Evolutionary conservation across 2,888 invertebrate genomes (phyloP), one percentile per base, ranked within the genome.

Genomic region (Chrysodeixis includens): DNA sequence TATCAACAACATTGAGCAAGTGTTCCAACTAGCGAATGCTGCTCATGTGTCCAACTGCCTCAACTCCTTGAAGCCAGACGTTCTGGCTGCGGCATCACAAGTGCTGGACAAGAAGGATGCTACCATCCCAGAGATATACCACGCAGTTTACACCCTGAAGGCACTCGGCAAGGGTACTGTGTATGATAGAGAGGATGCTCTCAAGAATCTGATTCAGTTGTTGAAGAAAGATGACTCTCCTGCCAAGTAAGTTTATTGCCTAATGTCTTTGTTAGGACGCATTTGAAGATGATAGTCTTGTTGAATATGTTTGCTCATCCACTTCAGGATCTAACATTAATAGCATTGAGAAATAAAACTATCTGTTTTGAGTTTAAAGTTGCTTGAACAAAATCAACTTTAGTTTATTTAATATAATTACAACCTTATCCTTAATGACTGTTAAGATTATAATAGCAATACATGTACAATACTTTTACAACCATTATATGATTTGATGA

Each of bases 221-320:
- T 91, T 99, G 70, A 98, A 98, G 88, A 97, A 97, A 83, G 99
- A 99, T 92, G 98, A 98, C 84, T 97, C 97, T 69, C 95, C 97
- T 20, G 94, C 95, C 52, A 97, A 96, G 97, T 97, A 88, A 93
- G 94, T 90, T n/a, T 12, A 18, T 18, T 18, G 40, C 14, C 40
- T 40, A 40, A n/a, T n/a, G 40, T 40, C n/a, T n/a, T 40, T n/a
- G 26, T 26, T 4, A 26, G 6, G 26, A n/a, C n/a, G n/a, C n/a
- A n/a, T n/a, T n/a, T n/a, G n/a, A n/a, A n/a, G n/a, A n/a, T n/a
- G n/a, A n/a, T n/a, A n/a, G n/a, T n/a, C n/a, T n/a, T n/a, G n/a
- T n/a, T n/a, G n/a, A n/a, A n/a, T n/a, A n/a, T n/a, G n/a, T n/a
- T n/a, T n/a, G n/a, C n/a, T n/a, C n/a, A n/a, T n/a, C n/a, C n/a